These are phyloP conservation scores for Nothoprocta perdicaria DNA, from an alignment of 2,113 vertebrate genomes.

Conservation along the genomic window DNA sequence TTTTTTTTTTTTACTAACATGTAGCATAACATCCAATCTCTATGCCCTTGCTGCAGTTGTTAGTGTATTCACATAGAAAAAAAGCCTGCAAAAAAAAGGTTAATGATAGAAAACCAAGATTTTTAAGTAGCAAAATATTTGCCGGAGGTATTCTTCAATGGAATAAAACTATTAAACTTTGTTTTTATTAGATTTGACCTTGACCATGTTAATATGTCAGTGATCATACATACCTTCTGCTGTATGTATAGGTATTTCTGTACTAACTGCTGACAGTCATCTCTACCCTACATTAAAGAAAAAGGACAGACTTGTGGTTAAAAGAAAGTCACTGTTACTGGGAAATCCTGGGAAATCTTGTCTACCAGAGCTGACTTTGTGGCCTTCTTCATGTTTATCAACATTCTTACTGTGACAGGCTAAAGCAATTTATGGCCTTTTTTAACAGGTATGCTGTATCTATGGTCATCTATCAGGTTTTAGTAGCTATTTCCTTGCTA, in stretches of 20 bases:
- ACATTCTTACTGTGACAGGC: not conserved
- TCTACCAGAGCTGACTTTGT: not conserved
- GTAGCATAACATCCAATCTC: not conserved
- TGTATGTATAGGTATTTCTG: not conserved
- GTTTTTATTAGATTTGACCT: not conserved
- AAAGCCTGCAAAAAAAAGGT: not conserved
- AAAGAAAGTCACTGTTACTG: not conserved
- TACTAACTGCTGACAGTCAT: not conserved
- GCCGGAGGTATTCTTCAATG: not conserved
- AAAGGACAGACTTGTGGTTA: not conserved
- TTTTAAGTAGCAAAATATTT: not conserved
- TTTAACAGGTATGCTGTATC: not conserved
- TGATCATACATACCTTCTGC: not conserved
- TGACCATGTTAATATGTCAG: not conserved
- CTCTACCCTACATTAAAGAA: not conserved
- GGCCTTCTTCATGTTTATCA: not conserved
- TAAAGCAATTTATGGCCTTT: not conserved
- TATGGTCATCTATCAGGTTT: not conserved
- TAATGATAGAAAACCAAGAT: not conserved
- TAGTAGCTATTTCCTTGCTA: not conserved
- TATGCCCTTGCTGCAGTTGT: not conserved
- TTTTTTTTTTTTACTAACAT: not conserved
- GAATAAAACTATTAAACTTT: not conserved
- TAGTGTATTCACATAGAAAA: not conserved
- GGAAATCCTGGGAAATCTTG: not conserved